Evolutionary conservation across 2,888 invertebrate genomes (phyloP), one percentile per base, ranked within the genome.

Genomic region (Cacoxenus indagator): DNA sequence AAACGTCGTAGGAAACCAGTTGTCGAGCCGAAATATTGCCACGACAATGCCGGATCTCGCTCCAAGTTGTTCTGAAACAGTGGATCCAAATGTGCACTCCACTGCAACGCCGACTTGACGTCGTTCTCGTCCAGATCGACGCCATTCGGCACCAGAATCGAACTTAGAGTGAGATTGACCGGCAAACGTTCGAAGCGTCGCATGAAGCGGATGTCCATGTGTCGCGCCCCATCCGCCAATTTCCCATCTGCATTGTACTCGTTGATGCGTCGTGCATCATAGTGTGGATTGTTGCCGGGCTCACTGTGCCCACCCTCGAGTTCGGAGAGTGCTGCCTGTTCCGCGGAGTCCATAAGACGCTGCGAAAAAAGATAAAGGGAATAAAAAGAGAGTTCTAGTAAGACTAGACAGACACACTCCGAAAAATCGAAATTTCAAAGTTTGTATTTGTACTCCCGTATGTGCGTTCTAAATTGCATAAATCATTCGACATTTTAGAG

Each of bases 11-110:
- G 92, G 88, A 98, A 98, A 64, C 99, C 99, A 1, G 93, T 91
- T n/a, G 97, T 94, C 67, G 97, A 97, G 65, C 99, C 98, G 89
- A 97, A 99, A 89, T 97, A 98, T 89, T 99, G 99, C 97, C 98
- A 99, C n/a, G 96, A 95, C 51, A 98, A 90, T 1, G 95, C 93
- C 0, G 96, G 95, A 89, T 98, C 96, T 75, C 92, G 92, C 85
- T 95, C 94, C 86, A 95, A 95, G 90, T 98, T 98, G 86, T 94
- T 94, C 78, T 92, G 92, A 89, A 98, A 98, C 73, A 95, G 90
- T 22, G 94, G 93, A 88, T 98, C 96, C 85, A 99, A 90, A 84
- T 95, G 94, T 78, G 95, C 94, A 66, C 98, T 97, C 99, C 99
- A 99, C 82, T 95, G 93, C 76, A 99, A 95, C 67, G 96, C 95